A percentile compares a stretch with the other conserved stretches of the same genome.
Evolutionary conservation across 2,888 invertebrate genomes (phyloP).

Genomic region (Argynnis bischoffii): DNA sequence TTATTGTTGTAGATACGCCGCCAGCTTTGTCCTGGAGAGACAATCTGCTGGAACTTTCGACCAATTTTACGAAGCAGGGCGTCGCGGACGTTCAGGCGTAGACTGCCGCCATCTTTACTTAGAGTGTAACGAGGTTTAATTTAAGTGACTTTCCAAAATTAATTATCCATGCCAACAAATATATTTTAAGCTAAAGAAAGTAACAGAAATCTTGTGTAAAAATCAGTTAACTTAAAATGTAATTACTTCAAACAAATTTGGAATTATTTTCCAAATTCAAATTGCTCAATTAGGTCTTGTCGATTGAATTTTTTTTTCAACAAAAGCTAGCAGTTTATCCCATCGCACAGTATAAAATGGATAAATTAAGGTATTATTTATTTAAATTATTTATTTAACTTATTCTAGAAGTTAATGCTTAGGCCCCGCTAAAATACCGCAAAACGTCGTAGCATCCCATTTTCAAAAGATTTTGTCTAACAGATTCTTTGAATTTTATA

Average conservation of each 20-base stretch:
- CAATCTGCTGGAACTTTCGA: slow-evolving; percentile 89
- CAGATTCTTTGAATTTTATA: slow-evolving; percentile 24
- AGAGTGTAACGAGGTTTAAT: slow-evolving; percentile 94
- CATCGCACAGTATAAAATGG: slow-evolving; percentile 58
- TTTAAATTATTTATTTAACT: slow-evolving; percentile 78
- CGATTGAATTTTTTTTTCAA: slow-evolving; percentile 16
- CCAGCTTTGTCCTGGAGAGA: slow-evolving; percentile 92
- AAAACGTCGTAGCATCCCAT: slow-evolving; percentile 39
- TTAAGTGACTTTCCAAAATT: slow-evolving; percentile 32
- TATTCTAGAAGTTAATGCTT: slow-evolving; percentile 74
- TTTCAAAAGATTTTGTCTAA: slow-evolving; percentile 42
- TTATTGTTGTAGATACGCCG: slow-evolving; percentile 86
- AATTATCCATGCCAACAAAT: slow-evolving; percentile 38
- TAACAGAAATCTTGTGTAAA: slow-evolving; percentile 5
- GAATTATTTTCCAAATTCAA: background rate
- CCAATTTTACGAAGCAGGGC: slow-evolving; percentile 91
- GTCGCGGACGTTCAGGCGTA: slow-evolving; percentile 92
- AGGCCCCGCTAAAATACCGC: slow-evolving; percentile 56
- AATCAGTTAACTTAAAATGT: background rate
- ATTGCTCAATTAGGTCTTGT: background rate
- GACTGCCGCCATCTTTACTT: slow-evolving; percentile 93
- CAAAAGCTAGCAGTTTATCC: slow-evolving; percentile 43
- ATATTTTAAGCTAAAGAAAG: slow-evolving; percentile 25
- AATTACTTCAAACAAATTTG: background rate
- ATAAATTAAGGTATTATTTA: slow-evolving; percentile 56